Evolutionary conservation across 2,888 invertebrate genomes (phyloP).

Genomic region (Eupithecia subumbrata): DNA sequence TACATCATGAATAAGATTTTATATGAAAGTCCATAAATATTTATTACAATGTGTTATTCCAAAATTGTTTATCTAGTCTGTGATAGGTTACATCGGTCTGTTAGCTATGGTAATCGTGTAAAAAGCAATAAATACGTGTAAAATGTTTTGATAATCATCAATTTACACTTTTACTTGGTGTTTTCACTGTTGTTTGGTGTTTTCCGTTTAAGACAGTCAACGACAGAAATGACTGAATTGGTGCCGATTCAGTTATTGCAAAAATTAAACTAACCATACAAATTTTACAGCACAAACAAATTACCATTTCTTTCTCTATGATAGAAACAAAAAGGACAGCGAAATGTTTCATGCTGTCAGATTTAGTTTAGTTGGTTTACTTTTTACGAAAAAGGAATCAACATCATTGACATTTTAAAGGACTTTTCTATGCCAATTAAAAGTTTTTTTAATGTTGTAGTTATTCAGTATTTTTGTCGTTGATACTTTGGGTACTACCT

Average conservation of each 20-base stretch:
- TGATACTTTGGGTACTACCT: neutral
- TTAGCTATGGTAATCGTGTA: slow-evolving; percentile 47
- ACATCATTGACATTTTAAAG: too few species aligned
- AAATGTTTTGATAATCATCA: slow-evolving; percentile 24
- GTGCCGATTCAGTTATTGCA: neutral
- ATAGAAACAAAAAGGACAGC: neutral
- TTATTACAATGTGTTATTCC: slow-evolving; percentile 38
- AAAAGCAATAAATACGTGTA: slow-evolving; percentile 37
- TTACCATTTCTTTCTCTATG: neutral
- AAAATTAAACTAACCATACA: neutral
- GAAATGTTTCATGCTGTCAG: neutral
- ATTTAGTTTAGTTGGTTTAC: neutral
- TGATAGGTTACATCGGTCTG: slow-evolving; percentile 64
- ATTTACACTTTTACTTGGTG: slow-evolving; percentile 18
- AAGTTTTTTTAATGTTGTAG: neutral
- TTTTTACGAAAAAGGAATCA: too few species aligned
- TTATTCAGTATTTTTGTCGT: neutral
- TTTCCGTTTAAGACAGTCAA: neutral
- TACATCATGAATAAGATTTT: slow-evolving; percentile 17
- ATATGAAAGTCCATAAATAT: slow-evolving; percentile 14
- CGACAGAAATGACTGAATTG: neutral
- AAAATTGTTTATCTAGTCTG: slow-evolving; percentile 73
- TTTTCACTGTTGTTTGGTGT: slow-evolving; percentile 16
- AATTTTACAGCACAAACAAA: neutral
- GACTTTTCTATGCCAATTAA: too few species aligned